Evolutionary conservation across 1,140 invertebrate genomes (phyloP), one percentile per base, ranked within the genome.

Genomic region (Diorhabda carinulata): DNA sequence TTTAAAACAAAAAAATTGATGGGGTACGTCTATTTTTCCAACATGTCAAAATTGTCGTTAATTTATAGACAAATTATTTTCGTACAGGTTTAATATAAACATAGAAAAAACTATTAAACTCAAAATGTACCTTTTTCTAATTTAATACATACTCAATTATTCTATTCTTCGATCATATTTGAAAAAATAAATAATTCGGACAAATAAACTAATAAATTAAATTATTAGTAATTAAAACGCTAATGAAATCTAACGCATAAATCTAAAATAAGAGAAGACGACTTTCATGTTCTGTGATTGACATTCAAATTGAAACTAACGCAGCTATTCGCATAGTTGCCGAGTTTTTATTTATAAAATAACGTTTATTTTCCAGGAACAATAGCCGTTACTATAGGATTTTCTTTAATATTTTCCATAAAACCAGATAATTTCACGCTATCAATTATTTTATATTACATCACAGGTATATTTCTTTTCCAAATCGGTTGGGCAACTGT

Each of bases 401-500:
- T 97, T 82, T 92, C 93, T 0, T 87, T 97, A 71, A 88, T 95
- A 61, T 98, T 92, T 76, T 70, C 74, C 40, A 52, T 76, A 57
- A 75, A 73, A 67, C 71, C 72, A 9, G 65, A 44, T n/a, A 52
- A 69, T n/a, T 57, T 73, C 56, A 70, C 66, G 47, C 72, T 69
- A 40, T 66, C 85, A 74, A 84, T 87, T 78, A 83, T 90, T 4
- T 72, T 91, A 0, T 92, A 92, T 80, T 95, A 94, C 79, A 84
- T 88, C 2, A 79, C 87, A 40, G 90, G 94, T 71, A 93, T 97
- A 66, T 84, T 89, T 41, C 80, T 95, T 56, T 97, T 97, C 81
- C 95, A 97, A 84, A 90, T 91, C 72, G 94, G 94, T 5, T 97
- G 95, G 95, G 94, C 94, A 4, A 83, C 90, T 5, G 91, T 93